Percentiles rank a stretch among this genome's conserved stretches.
These are phyloP conservation scores for Gobio gobio DNA, from an alignment of 2,113 vertebrate genomes.

Conservation along the genomic window DNA sequence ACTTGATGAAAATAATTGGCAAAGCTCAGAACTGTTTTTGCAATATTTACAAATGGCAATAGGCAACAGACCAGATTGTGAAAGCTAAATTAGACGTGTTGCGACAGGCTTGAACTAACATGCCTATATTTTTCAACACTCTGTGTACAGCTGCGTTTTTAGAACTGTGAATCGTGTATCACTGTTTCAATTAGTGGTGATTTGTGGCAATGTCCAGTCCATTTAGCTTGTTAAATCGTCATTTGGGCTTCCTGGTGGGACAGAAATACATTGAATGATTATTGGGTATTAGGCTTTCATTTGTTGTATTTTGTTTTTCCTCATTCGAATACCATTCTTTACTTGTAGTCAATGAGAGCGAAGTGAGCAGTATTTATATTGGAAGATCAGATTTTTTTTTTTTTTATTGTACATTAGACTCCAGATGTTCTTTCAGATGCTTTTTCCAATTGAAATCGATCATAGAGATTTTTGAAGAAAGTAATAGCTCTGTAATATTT, in stretches of 20 bases:
- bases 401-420: not conserved
- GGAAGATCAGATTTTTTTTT: not conserved
- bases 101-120: not conserved
- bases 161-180: not conserved
- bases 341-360: not conserved
- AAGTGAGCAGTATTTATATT: not conserved
- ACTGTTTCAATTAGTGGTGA: not conserved
- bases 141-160: not conserved
- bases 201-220: not conserved
- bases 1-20: not conserved
- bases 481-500: not conserved
- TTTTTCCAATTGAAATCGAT: not conserved
- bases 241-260: not conserved
- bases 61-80: not conserved
- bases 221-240: not conserved
- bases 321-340: not conserved
- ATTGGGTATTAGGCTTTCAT: not conserved
- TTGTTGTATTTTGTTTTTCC: not conserved
- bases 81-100: slow-evolving; percentile 7
- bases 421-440: not conserved
- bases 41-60: slow-evolving; percentile 15
- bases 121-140: not conserved
- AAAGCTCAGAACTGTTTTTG: not conserved
- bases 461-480: not conserved
- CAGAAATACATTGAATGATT: not conserved